These are phyloP conservation scores for Acleris emargana DNA, from an alignment of 2,888 invertebrate species.

Conservation along the genomic window DNA sequence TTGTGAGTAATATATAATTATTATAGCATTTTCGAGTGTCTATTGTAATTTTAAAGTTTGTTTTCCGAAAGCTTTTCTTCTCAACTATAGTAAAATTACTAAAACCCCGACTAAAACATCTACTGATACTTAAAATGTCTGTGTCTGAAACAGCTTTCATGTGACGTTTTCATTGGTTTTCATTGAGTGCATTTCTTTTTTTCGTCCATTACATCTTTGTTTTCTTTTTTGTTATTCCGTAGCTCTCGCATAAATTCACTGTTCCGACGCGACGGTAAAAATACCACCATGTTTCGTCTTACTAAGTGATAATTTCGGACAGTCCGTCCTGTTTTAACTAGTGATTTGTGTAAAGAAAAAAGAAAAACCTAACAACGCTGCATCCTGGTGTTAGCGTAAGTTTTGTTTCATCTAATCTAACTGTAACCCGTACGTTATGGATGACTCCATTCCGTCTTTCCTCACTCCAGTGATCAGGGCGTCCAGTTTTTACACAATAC, in stretches of 20 bases:
- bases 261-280: background rate
- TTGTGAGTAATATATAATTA: too few species aligned
- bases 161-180: conserved; percentile 31
- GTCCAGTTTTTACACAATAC: conserved; percentile 43
- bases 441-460: conserved; percentile 45
- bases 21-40: too few species aligned
- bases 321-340: background rate
- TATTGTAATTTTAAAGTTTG: too few species aligned
- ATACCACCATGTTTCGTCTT: conserved; percentile 11
- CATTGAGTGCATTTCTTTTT: conserved; percentile 15
- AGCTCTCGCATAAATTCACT: background rate
- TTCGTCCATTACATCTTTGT: conserved; percentile 25
- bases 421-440: conserved; percentile 34
- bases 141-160: conserved; percentile 19
- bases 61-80: too few species aligned
- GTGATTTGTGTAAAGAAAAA: conserved; percentile 1
- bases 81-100: too few species aligned
- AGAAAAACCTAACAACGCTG: conserved; percentile 5
- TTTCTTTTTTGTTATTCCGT: conserved; percentile 23
- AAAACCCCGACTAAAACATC: too few species aligned
- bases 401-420: conserved; percentile 27
- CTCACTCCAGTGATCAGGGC: conserved; percentile 50
- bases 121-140: background rate
- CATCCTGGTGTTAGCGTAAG: conserved; percentile 17
- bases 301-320: background rate